These are phyloP conservation scores for Ceuthmochares aereus DNA, from an alignment of 2,113 vertebrate genomes.

Conservation along the genomic window DNA sequence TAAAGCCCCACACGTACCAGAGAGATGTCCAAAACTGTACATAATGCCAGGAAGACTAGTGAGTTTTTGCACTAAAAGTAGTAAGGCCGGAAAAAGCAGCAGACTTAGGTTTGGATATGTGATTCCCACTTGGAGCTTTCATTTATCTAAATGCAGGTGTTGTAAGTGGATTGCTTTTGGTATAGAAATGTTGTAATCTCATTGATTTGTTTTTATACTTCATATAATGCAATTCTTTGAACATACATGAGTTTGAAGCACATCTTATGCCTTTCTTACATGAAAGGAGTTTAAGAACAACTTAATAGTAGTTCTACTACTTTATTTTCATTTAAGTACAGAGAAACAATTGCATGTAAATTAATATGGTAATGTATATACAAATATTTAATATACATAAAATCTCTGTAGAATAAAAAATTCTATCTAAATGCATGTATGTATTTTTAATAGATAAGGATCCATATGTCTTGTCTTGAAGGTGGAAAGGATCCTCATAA, in stretches of 20 bases:
- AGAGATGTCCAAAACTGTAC: background rate
- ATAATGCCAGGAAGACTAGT: background rate
- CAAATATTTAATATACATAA: background rate
- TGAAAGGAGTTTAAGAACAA: background rate
- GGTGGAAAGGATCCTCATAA: background rate
- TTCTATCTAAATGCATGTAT: accelerated
- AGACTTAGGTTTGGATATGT: background rate
- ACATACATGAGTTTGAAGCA: background rate
- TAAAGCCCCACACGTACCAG: background rate
- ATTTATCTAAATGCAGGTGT: background rate
- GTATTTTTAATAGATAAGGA: background rate
- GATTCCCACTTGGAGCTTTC: background rate
- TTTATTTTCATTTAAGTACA: background rate
- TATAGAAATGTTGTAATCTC: background rate
- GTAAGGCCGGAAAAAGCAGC: background rate
- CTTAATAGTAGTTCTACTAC: background rate
- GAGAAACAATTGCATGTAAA: background rate
- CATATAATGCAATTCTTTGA: background rate
- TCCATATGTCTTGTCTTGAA: background rate
- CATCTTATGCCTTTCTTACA: background rate
- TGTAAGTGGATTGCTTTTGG: background rate
- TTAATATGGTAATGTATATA: background rate
- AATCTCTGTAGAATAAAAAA: too few species aligned
- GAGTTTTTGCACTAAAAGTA: background rate
- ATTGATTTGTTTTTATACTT: background rate